Evolutionary conservation across 2,113 vertebrate genomes (phyloP), one percentile per base, ranked within the genome.

Genomic region (Alaudala cheleensis): DNA sequence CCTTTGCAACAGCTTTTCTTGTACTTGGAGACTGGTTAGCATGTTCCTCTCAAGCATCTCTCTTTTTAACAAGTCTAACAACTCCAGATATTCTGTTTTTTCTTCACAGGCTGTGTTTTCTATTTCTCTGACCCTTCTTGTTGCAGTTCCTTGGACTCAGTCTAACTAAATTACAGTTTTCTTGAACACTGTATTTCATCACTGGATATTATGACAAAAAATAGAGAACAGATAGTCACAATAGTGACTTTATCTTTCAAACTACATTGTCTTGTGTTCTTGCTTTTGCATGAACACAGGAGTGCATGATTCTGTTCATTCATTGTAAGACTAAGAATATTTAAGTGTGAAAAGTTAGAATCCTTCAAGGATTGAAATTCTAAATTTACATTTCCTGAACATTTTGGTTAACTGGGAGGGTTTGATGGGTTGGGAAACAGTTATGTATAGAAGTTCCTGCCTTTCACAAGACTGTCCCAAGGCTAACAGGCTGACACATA

Each of bases 181-280:
- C 25, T 45, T 62, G 25, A 37, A 42, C 33, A 39, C 2, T 17
- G 1, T 62, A 25, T 62, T 88, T 85, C 9, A 81, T 6, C 10
- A 37, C 11, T 42, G 15, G 5, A 16, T 4, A 25, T n/a, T 37
- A 51, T 14, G 45, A 22, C 16, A 83, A 11, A 37, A 67, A 80
- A 29, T 8, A 33, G 10, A 89, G 13, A 19, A 62, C 4, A 37
- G 37, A 37, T 37, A 37, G 37, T 37, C 37, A 37, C 37, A 37
- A 37, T 37, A 62, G 28, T 58, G 24, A 31, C 3, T 81, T 72
- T 13, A 7, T 47, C 14, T 74, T 82, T 88, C 11, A 45, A 66
- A 37, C 5, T 12, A 6, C 8, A 2, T 23, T 49, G 3, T 70
- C 12, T 88, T 0, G 0, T 57, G 10, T 12, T 61, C 31, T 60